phyloP scores from a whole-genome alignment of 2,797 vertebrate genomes.

The Sebastes minor region DNA sequence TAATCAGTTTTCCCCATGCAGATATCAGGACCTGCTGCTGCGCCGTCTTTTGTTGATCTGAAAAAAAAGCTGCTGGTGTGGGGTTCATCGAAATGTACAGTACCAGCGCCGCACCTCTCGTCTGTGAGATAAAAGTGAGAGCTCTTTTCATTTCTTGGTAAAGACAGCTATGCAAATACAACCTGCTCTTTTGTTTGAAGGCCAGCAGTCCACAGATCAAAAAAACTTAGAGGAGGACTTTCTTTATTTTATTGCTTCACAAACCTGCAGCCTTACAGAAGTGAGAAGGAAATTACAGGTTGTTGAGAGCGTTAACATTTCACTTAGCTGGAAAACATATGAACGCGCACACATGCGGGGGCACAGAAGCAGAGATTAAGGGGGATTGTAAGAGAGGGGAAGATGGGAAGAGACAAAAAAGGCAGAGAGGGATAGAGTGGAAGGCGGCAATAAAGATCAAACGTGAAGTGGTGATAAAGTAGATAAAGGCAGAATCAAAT shows the following conservation, averaged over 20 bases:
- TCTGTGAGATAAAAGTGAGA: slow-evolving; percentile 12
- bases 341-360: slow-evolving; percentile 43
- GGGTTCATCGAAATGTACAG: slow-evolving; percentile 23
- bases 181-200: slow-evolving; percentile 41
- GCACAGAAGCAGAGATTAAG: slow-evolving; percentile 40
- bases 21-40: slow-evolving; percentile 9
- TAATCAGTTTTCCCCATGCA: slow-evolving; percentile 27
- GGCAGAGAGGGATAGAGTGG: slow-evolving; percentile 25
- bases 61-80: slow-evolving; percentile 19
- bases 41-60: not conserved
- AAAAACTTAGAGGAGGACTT: not conserved
- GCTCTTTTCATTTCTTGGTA: slow-evolving; percentile 7
- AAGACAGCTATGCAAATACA: slow-evolving; percentile 46
- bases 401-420: slow-evolving; percentile 9
- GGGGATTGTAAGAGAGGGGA: slow-evolving; percentile 15
- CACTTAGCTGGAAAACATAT: slow-evolving; percentile 15
- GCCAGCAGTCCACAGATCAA: slow-evolving; percentile 28
- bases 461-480: slow-evolving; percentile 7
- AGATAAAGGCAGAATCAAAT: slow-evolving; percentile 35
- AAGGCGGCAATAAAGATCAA: slow-evolving; percentile 48
- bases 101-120: slow-evolving; percentile 2
- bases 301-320: slow-evolving; percentile 35
- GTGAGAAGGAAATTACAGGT: slow-evolving; percentile 38
- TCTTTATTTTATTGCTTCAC: slow-evolving; percentile 20
- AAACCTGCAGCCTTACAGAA: not conserved